Evolutionary conservation across 2,797 vertebrate species (phyloP).

Genomic region (Onychomys leucogaster): DNA sequence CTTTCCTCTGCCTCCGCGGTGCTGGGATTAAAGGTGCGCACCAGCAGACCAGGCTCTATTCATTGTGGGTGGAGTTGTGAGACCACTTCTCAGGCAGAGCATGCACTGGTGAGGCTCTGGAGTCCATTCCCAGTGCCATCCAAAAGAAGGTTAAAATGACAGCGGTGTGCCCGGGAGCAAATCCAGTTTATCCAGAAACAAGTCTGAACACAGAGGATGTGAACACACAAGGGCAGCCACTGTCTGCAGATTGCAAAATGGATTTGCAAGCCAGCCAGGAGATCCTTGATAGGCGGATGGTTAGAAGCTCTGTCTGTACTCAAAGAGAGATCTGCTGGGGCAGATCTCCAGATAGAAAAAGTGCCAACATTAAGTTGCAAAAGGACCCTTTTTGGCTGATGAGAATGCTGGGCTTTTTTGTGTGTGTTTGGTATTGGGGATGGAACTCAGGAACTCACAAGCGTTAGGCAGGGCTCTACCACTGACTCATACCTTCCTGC

Average conservation of each 20-base stretch:
- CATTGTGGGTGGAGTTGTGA: background rate
- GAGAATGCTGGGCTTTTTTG: background rate
- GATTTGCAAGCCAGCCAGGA: background rate
- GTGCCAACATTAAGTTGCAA: background rate
- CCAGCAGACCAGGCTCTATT: background rate
- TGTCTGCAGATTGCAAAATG: background rate
- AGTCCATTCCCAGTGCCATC: too few species aligned
- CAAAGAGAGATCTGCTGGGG: background rate
- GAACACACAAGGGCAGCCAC: accelerated
- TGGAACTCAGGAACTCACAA: background rate
- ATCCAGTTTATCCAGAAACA: background rate
- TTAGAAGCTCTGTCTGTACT: background rate
- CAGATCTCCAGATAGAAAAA: background rate
- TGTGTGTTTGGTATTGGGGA: background rate
- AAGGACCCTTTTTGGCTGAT: background rate
- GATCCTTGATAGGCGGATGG: background rate
- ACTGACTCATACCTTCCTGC: background rate
- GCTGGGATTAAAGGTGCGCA: background rate
- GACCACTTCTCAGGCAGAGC: background rate
- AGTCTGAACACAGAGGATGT: background rate
- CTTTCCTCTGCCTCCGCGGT: background rate
- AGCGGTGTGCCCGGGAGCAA: background rate
- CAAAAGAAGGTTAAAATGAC: background rate
- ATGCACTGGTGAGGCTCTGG: background rate
- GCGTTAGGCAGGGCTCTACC: background rate